Percentiles rank a stretch among this genome's conserved stretches.
Conservation (phyloP, 1,140 invertebrate genomes). For the Caerostris extrusa region DNA sequence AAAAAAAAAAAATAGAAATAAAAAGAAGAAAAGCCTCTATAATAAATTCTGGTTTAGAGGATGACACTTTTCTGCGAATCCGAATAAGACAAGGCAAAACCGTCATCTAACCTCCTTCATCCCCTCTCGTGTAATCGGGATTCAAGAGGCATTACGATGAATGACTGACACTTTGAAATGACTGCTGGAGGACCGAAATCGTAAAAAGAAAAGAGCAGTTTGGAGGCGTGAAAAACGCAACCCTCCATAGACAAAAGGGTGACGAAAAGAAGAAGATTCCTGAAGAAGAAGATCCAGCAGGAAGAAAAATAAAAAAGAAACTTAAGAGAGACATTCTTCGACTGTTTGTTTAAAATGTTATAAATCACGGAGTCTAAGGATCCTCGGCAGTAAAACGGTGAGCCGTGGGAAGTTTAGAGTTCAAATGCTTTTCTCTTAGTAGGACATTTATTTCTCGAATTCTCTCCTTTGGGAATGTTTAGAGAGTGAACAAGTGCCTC, state of each 20-base stretch:
- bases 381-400: background rate
- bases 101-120: background rate
- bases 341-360: slow-evolving; percentile 64
- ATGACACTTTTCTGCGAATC: slow-evolving; percentile 18
- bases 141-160: slow-evolving; percentile 9
- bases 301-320: slow-evolving; percentile 4
- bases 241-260: slow-evolving; percentile 29
- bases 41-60: slow-evolving; percentile 11
- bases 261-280: background rate
- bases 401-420: too few relatives aligned
- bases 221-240: slow-evolving; percentile 34
- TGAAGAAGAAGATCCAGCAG: background rate
- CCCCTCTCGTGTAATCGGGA: slow-evolving; percentile 18
- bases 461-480: too few relatives aligned
- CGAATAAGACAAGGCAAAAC: background rate
- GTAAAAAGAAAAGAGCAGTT: slow-evolving; percentile 20
- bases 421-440: too few relatives aligned
- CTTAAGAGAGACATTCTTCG: slow-evolving; percentile 50
- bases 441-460: too few relatives aligned
- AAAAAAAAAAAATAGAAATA: background rate
- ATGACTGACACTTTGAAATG: slow-evolving; percentile 49
- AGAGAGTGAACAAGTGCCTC: too few relatives aligned
- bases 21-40: background rate
- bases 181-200: background rate
- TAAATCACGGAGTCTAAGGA: slow-evolving; percentile 55